Evolutionary conservation across 1,140 invertebrate species (phyloP).

Genomic region (Muscidifurax raptorellus): DNA sequence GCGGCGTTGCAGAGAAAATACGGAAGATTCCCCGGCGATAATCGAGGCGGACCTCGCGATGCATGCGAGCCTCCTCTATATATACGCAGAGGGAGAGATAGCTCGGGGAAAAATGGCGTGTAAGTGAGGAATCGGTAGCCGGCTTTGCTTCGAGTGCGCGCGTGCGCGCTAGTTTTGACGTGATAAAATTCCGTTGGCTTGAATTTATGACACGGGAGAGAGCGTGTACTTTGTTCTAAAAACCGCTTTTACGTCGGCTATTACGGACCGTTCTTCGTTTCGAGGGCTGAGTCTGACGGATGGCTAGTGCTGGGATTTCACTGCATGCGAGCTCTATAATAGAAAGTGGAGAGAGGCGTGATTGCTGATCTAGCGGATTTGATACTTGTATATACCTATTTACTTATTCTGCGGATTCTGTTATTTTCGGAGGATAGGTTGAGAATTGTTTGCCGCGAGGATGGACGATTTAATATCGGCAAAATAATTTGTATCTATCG

Average conservation of each 20-base stretch:
- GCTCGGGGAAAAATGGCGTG: not conserved
- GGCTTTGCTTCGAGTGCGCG: not conserved
- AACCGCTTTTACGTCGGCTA: conserved; percentile 4
- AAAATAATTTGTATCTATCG: too few species aligned
- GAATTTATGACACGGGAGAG: conserved; percentile 28
- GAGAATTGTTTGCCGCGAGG: too few species aligned
- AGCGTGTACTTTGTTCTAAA: not conserved
- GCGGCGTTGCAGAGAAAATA: not conserved
- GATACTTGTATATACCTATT: too few species aligned
- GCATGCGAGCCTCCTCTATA: not conserved
- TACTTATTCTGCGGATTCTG: too few species aligned
- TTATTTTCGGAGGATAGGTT: too few species aligned
- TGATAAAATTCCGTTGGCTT: conserved; percentile 40
- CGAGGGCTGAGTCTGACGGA: not conserved
- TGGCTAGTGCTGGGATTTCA: not conserved
- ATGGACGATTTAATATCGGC: too few species aligned
- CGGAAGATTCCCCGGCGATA: conserved; percentile 24
- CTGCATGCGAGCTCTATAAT: not conserved
- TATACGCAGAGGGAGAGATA: not conserved
- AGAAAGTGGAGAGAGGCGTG: not conserved
- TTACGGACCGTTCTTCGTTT: conserved; percentile 23
- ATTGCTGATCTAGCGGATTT: too few species aligned
- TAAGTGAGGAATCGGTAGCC: conserved; percentile 28
- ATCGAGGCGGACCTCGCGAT: not conserved
- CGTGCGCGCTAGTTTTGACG: not conserved